Evolutionary conservation across 2,888 invertebrate genomes (phyloP).

Genomic region (Polyploca ridens): DNA sequence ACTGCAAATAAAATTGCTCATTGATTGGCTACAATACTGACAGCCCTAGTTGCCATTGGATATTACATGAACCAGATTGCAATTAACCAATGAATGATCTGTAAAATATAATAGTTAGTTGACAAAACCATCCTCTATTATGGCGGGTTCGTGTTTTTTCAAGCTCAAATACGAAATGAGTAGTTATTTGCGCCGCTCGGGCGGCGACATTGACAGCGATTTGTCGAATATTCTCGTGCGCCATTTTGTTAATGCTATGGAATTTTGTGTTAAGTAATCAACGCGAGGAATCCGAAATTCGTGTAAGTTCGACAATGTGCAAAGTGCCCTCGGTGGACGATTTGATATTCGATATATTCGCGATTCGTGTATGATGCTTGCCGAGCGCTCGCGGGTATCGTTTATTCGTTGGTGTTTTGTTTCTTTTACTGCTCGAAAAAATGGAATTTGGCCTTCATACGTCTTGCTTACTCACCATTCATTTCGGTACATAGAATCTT

Average conservation of each 20-base stretch:
- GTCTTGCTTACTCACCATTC: conserved; percentile 26
- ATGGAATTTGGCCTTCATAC: conserved; percentile 25
- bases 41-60: conserved; percentile 23
- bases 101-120: conserved; percentile 34
- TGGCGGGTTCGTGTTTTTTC: conserved; percentile 83
- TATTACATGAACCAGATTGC: not conserved
- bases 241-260: conserved; percentile 80
- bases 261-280: conserved; percentile 76
- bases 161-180: conserved; percentile 80
- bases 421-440: conserved; percentile 42
- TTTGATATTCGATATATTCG: conserved; percentile 49
- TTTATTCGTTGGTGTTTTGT: conserved; percentile 59
- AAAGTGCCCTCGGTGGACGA: conserved; percentile 42
- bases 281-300: conserved; percentile 53
- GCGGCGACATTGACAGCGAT: conserved; percentile 81
- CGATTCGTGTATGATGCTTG: conserved; percentile 53
- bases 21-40: conserved; percentile 20
- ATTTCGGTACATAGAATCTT: conserved; percentile 22
- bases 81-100: conserved; percentile 26
- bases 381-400: conserved; percentile 36
- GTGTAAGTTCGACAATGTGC: conserved; percentile 63
- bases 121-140: conserved; percentile 59
- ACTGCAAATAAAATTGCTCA: not conserved
- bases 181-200: conserved; percentile 77
- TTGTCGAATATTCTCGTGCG: conserved; percentile 79